phyloP scores from a whole-genome alignment of 2,113 vertebrate species.

The Ochotona princeps region DNA sequence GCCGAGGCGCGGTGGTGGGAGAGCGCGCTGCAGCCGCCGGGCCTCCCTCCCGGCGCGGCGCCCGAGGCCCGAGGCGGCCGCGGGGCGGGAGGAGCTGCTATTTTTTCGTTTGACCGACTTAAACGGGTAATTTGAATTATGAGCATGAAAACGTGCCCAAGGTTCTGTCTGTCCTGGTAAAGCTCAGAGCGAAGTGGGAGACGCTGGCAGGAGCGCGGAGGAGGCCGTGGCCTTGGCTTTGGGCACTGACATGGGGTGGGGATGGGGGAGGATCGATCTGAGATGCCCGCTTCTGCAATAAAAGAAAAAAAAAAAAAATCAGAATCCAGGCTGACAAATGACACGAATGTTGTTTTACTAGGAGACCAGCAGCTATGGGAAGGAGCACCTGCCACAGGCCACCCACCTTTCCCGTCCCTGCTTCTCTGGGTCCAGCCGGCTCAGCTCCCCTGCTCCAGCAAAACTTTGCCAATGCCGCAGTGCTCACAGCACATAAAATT shows the following conservation, averaged over 20 bases:
- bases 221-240: background rate
- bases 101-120: constrained; percentile 83
- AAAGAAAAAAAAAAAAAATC: background rate
- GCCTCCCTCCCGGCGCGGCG: too few species aligned
- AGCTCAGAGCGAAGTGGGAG: constrained; percentile 7
- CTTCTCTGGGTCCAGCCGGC: too few species aligned
- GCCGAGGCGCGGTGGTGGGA: constrained; percentile 64
- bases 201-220: background rate
- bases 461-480: background rate
- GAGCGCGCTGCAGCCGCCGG: constrained; percentile 59
- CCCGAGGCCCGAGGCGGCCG: constrained; percentile 72
- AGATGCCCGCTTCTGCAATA: background rate
- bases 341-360: background rate
- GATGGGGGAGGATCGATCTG: background rate
- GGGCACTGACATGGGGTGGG: background rate
- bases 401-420: background rate
- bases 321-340: background rate
- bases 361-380: background rate
- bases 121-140: constrained; percentile 82
- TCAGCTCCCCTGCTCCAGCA: too few species aligned
- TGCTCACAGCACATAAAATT: background rate
- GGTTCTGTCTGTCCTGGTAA: constrained; percentile 77
- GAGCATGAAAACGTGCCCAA: constrained; percentile 79
- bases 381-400: background rate
- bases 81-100: constrained; percentile 83